A percentile compares a stretch with the other conserved stretches of the same genome.
Conservation (phyloP, 2,113 vertebrate genomes). For the Pteruthius melanotis region DNA sequence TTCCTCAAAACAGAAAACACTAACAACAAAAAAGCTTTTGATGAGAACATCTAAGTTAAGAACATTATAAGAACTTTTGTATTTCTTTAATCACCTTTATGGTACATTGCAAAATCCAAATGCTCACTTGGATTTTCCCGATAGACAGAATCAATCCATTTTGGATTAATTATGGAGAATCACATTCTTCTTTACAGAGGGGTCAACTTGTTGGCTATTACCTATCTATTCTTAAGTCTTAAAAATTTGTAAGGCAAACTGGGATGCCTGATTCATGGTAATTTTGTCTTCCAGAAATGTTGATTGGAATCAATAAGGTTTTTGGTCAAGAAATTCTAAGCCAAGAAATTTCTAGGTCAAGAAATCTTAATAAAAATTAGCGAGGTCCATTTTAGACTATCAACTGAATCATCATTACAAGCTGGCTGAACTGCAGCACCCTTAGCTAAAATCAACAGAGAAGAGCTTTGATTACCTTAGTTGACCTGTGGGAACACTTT, state of each 20-base stretch:
- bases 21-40: background rate
- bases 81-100: background rate
- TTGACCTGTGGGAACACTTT: constrained; percentile 63
- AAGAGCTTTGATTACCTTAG: constrained; percentile 74
- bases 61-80: background rate
- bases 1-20: background rate
- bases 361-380: constrained; percentile 25
- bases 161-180: background rate
- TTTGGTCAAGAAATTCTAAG: too few relatives aligned
- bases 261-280: background rate
- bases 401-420: constrained; percentile 28
- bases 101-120: background rate
- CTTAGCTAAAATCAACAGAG: constrained; percentile 48
- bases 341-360: too few relatives aligned
- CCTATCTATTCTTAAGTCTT: background rate
- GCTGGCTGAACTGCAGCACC: constrained; percentile 9
- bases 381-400: background rate
- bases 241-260: background rate
- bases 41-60: background rate
- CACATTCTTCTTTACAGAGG: background rate
- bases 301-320: background rate
- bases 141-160: background rate
- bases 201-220: background rate
- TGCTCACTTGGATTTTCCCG: background rate
- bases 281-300: background rate